A percentile compares a stretch with the other conserved stretches of the same genome.
Evolutionary conservation across 2,113 vertebrate species (phyloP).

Genomic region (Anoura caudifer): DNA sequence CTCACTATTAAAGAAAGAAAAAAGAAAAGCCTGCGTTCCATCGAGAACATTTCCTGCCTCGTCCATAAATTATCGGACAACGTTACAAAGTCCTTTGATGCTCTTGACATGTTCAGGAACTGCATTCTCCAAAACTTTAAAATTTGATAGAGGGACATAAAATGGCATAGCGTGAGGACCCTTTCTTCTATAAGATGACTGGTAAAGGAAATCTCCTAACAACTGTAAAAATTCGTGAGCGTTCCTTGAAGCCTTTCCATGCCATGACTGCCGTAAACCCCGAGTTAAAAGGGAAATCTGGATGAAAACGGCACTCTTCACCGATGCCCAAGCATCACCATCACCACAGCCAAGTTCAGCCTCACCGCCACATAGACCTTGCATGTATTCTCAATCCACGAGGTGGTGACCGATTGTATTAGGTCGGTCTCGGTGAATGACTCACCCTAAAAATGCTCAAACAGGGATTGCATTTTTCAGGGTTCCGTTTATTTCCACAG

Average conservation of each 20-base stretch:
- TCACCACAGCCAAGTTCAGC: neutral
- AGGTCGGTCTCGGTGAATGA: neutral
- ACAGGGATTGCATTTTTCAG: neutral
- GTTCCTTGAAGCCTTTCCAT: accelerated
- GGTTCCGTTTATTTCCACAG: neutral
- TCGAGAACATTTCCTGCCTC: neutral
- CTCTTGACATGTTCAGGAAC: neutral
- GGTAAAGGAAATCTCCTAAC: neutral
- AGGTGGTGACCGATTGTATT: accelerated
- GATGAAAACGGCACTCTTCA: neutral
- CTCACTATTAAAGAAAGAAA: neutral
- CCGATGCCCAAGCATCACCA: accelerated
- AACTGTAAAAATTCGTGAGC: neutral
- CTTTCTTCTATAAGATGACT: neutral
- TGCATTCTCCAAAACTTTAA: neutral
- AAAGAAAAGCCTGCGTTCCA: no score
- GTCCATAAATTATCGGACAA: neutral
- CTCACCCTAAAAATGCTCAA: neutral
- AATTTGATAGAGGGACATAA: neutral
- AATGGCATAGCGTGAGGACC: neutral
- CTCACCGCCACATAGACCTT: accelerated
- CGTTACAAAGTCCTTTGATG: neutral
- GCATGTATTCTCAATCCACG: neutral
- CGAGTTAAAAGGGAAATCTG: neutral
- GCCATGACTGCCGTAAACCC: accelerated